Conservation (phyloP, 1,140 invertebrate genomes). For the Procambarus clarkii region DNA sequence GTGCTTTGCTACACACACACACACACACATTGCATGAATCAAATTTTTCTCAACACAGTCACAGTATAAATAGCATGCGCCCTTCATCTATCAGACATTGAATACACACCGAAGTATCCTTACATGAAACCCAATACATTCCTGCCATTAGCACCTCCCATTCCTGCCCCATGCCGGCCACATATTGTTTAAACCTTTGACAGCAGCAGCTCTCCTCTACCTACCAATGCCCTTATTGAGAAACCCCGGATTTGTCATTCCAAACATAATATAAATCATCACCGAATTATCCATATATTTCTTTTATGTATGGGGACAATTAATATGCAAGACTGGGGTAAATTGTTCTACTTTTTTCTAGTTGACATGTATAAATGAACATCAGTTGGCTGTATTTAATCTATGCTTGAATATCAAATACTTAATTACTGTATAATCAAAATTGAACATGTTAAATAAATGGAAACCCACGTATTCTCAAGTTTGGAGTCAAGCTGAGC, state of each 20-base stretch:
- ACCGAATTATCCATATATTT: too few relatives aligned
- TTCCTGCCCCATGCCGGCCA: slow-evolving; percentile 11
- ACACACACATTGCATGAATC: background rate
- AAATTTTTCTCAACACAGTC: background rate
- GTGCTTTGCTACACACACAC: background rate
- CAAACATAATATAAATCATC: background rate
- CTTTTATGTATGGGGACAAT: background rate
- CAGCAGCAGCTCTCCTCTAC: background rate
- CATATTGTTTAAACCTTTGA: background rate
- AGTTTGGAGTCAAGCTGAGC: slow-evolving; percentile 4
- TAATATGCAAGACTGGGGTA: background rate
- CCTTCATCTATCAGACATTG: background rate
- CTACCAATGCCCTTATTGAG: background rate
- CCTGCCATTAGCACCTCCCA: slow-evolving; percentile 13
- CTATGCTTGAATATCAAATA: background rate
- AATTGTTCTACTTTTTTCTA: background rate
- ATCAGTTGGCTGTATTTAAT: slow-evolving; percentile 5
- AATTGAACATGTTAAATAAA: slow-evolving; percentile 10
- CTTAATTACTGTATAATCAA: background rate
- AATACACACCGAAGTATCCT: background rate
- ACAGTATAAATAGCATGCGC: background rate
- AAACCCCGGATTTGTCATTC: slow-evolving; percentile 3
- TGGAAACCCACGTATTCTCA: slow-evolving; percentile 1
- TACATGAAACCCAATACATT: background rate
- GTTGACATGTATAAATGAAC: slow-evolving; percentile 9